phyloP scores from a whole-genome alignment of 2,113 vertebrate genomes.

The Lynx canadensis region DNA sequence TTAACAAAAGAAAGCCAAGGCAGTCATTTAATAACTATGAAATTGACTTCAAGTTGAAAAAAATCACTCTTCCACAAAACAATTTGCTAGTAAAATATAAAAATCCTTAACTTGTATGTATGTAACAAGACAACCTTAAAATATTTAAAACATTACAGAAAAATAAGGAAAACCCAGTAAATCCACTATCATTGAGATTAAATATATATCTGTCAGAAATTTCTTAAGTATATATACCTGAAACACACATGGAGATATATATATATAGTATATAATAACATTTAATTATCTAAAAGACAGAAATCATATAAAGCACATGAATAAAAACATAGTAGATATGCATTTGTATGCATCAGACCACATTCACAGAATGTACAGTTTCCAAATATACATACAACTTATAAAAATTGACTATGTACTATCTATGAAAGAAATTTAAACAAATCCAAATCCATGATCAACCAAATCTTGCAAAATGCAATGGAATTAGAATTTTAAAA shows the following conservation, averaged over 20 bases:
- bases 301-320: not conserved
- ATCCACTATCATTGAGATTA: not conserved
- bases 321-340: not conserved
- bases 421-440: not conserved
- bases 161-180: not conserved
- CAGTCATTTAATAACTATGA: not conserved
- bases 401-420: not conserved
- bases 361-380: not conserved
- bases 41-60: not conserved
- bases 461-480: not conserved
- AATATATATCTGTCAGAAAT: not conserved
- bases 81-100: not conserved
- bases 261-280: not conserved
- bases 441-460: not conserved
- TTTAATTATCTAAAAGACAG: not conserved
- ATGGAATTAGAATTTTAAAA: conserved; percentile 8
- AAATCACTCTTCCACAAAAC: not conserved
- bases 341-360: not conserved
- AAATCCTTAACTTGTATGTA: not conserved
- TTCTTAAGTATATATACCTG: not conserved
- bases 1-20: not conserved
- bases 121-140: not conserved
- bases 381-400: not conserved
- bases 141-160: not conserved
- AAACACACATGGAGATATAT: not conserved